Percentiles rank a stretch among this genome's conserved stretches.
These are phyloP conservation scores for Dendropsophus ebraccatus DNA, from an alignment of 2,113 vertebrate species.

Conservation along the genomic window DNA sequence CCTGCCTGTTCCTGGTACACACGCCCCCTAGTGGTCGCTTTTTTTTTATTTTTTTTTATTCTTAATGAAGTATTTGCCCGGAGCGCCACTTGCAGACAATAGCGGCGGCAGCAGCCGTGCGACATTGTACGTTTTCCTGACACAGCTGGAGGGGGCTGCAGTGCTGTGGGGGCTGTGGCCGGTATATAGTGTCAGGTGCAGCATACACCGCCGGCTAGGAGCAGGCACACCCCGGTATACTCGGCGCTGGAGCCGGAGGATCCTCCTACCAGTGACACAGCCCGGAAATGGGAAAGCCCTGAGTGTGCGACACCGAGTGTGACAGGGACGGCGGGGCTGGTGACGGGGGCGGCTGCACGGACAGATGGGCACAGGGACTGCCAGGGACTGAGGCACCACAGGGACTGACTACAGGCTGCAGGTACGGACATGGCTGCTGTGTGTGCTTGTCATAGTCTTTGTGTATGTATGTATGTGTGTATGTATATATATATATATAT, in stretches of 20 bases:
- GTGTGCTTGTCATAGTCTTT: neutral
- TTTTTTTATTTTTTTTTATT: too few species aligned
- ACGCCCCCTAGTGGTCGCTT: too few species aligned
- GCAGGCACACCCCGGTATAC: neutral
- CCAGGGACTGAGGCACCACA: neutral
- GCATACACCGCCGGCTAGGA: too few species aligned
- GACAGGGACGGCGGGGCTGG: slow-evolving; percentile 7
- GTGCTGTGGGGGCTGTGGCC: too few species aligned
- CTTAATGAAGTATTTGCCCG: too few species aligned
- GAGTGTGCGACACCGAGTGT: neutral
- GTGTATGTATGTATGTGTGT: neutral
- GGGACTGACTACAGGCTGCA: neutral
- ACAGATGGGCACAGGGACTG: neutral
- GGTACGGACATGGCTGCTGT: neutral
- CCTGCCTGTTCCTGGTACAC: too few species aligned
- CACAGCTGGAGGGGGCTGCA: too few species aligned
- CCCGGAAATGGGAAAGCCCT: slow-evolving; percentile 14
- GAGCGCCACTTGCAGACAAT: too few species aligned
- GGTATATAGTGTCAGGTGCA: too few species aligned
- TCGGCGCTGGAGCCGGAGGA: neutral
- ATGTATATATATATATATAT: too few species aligned
- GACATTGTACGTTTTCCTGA: too few species aligned
- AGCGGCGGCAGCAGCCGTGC: too few species aligned
- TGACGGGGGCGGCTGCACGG: neutral
- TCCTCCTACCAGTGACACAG: neutral